Evolutionary conservation across 1,140 invertebrate species (phyloP).

Genomic region (Zaprionus lachaisei): DNA sequence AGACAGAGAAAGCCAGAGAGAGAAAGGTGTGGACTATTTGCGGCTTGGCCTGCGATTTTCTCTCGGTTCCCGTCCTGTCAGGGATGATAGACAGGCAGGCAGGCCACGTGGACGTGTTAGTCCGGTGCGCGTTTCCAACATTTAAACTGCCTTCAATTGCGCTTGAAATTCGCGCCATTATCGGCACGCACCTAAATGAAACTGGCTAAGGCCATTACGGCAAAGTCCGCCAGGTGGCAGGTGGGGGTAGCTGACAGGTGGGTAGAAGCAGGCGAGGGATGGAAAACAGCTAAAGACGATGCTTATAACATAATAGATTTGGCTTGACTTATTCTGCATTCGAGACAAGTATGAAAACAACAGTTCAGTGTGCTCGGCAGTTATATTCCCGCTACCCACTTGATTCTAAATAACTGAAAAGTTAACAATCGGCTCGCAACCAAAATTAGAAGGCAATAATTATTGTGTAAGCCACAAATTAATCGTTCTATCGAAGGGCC

Average conservation of each 20-base stretch:
- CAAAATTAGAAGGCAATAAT: too few relatives aligned
- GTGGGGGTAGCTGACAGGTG: neutral
- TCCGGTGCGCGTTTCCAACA: constrained; percentile 26
- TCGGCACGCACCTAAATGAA: constrained; percentile 56
- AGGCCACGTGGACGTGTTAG: constrained; percentile 5
- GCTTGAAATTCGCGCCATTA: constrained; percentile 72
- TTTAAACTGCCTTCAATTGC: constrained; percentile 67
- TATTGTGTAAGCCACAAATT: too few relatives aligned
- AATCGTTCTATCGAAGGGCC: too few relatives aligned
- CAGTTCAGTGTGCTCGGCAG: too few relatives aligned
- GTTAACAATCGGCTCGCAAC: too few relatives aligned
- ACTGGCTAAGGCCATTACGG: constrained; percentile 12
- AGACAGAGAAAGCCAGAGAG: neutral
- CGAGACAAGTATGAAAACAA: too few relatives aligned
- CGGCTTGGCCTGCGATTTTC: constrained; percentile 11
- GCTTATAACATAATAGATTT: neutral
- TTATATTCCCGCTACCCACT: too few relatives aligned
- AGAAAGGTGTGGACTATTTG: constrained; percentile 27
- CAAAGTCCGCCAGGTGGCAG: neutral
- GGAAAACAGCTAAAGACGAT: neutral
- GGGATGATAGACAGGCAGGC: constrained; percentile 14
- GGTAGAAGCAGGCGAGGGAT: neutral
- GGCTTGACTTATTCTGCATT: too few relatives aligned
- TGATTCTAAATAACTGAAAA: too few relatives aligned
- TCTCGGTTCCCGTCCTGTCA: neutral